These are phyloP conservation scores for Urocitellus parryii DNA, from an alignment of 2,113 vertebrate genomes.

Conservation along the genomic window DNA sequence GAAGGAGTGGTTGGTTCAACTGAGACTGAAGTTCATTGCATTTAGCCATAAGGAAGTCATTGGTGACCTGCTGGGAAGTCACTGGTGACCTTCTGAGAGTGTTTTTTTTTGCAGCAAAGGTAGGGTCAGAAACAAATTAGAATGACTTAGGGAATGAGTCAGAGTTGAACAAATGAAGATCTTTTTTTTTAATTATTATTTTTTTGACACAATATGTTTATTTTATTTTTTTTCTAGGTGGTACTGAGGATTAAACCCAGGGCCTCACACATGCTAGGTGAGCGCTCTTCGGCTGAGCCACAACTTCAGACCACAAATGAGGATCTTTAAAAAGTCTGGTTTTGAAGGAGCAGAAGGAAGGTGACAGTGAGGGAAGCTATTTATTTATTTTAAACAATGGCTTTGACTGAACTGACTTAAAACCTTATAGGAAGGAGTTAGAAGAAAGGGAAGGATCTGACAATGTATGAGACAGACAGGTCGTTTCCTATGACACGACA, in stretches of 20 bases:
- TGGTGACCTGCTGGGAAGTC: not conserved
- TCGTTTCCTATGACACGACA: not conserved
- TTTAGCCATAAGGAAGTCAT: not conserved
- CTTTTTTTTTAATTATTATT: not conserved
- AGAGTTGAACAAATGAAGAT: constrained; percentile 51
- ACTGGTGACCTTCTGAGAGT: not conserved
- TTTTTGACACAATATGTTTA: too few species aligned
- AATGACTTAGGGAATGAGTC: constrained; percentile 34
- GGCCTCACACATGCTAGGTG: too few species aligned
- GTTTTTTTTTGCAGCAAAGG: not conserved
- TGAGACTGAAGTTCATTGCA: not conserved
- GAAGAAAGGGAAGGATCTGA: not conserved
- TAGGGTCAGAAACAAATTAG: not conserved
- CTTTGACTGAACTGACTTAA: constrained; percentile 8
- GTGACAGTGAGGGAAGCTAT: not conserved
- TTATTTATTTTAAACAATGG: not conserved
- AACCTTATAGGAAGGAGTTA: not conserved
- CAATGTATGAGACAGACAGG: not conserved
- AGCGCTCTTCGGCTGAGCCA: too few species aligned
- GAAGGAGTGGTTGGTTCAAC: not conserved
- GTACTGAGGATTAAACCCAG: too few species aligned
- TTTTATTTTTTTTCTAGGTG: too few species aligned
- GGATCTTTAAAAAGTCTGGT: constrained; percentile 49
- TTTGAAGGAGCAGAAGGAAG: constrained; percentile 38
- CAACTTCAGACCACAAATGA: not conserved